A percentile compares a stretch with the other conserved stretches of the same genome.
phyloP scores from a whole-genome alignment of 2,113 vertebrate species.

The rabbit (Oryctolagus cuniculus) region DNA sequence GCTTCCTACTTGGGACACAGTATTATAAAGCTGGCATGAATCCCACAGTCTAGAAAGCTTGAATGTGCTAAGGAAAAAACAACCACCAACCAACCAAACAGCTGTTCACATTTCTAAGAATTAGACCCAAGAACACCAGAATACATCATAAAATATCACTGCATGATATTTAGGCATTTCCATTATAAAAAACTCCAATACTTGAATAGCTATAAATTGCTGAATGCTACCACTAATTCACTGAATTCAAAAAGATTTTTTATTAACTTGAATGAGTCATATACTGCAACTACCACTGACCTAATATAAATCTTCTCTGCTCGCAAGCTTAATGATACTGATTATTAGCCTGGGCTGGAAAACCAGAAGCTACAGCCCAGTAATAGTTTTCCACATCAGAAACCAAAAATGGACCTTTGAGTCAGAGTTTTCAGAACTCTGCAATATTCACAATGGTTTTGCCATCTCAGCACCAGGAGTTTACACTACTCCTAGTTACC shows the following conservation, averaged over 20 bases:
- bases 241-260: conserved; percentile 24
- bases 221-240: conserved; percentile 21
- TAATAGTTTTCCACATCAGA: neutral
- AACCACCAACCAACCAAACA: neutral
- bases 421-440: conserved; percentile 13
- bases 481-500: neutral
- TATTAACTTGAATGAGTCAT: conserved; percentile 43
- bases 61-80: conserved; percentile 39
- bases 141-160: conserved; percentile 44
- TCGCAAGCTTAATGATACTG: neutral
- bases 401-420: conserved; percentile 22
- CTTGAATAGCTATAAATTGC: neutral
- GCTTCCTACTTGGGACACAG: conserved; percentile 29
- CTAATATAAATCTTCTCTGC: neutral
- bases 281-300: neutral
- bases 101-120: conserved; percentile 44
- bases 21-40: conserved; percentile 50
- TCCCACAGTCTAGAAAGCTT: conserved; percentile 32
- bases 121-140: neutral
- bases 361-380: neutral
- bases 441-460: neutral
- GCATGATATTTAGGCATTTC: conserved; percentile 22
- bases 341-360: conserved; percentile 8
- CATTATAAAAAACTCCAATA: conserved; percentile 20
- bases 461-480: neutral